These are phyloP conservation scores for Chloroclystis v-ata DNA, from an alignment of 2,888 invertebrate genomes.

Conservation along the genomic window DNA sequence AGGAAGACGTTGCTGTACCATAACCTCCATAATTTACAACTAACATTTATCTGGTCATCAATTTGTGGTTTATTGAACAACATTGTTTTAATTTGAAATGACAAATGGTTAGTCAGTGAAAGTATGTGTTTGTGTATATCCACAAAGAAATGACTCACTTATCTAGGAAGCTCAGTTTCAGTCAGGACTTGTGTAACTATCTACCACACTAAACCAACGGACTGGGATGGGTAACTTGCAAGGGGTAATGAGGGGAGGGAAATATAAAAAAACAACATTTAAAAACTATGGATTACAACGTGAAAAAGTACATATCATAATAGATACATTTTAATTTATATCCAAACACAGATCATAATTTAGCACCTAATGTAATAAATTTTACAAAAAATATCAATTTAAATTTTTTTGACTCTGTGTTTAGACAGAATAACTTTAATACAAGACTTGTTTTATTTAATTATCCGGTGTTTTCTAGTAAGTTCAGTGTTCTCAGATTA, in stretches of 20 bases:
- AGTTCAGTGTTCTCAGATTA: constrained; percentile 30
- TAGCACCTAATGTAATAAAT: too few relatives aligned
- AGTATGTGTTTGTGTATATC: constrained; percentile 23
- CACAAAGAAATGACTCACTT: constrained; percentile 65
- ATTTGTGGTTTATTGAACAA: constrained; percentile 46
- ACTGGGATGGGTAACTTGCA: constrained; percentile 37
- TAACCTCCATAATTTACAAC: constrained; percentile 61
- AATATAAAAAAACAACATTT: constrained; percentile 32
- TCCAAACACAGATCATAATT: constrained; percentile 27
- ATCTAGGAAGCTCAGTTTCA: constrained; percentile 71
- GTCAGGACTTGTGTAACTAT: constrained; percentile 66
- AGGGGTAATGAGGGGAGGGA: constrained; percentile 36
- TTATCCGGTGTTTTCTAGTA: constrained; percentile 26
- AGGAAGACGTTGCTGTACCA: constrained; percentile 51
- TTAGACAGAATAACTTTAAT: constrained; percentile 33
- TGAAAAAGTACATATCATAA: constrained; percentile 25
- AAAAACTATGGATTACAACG: constrained; percentile 6
- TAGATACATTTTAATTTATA: constrained; percentile 22
- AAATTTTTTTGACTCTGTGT: too few relatives aligned
- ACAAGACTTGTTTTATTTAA: constrained; percentile 50
- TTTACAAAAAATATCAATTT: too few relatives aligned
- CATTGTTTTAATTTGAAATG: constrained; percentile 17
- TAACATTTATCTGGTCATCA: constrained; percentile 51
- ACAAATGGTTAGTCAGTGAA: constrained; percentile 19
- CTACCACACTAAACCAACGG: constrained; percentile 50